A percentile compares a stretch with the other conserved stretches of the same genome.
Evolutionary conservation across 1,140 invertebrate genomes (phyloP).

Genomic region (Acyrthosiphon pisum): DNA sequence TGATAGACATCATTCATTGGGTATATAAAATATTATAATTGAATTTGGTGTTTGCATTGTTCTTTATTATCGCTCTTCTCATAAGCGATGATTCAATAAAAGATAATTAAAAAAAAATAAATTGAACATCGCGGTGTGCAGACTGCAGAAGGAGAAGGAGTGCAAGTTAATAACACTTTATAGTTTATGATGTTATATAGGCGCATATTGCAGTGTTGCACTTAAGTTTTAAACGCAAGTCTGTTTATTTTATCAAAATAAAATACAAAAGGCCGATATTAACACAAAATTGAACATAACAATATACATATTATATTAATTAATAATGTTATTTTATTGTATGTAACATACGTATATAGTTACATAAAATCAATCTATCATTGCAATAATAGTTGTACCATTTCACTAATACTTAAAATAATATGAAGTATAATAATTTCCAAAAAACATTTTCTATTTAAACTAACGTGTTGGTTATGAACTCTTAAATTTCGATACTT

Average conservation of each 20-base stretch:
- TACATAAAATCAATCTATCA: neutral
- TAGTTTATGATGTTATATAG: neutral
- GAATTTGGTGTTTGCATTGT: slow-evolving; percentile 13
- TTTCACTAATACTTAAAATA: neutral
- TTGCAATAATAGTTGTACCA: neutral
- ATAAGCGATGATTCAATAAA: neutral
- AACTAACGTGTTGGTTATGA: neutral
- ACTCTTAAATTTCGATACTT: neutral
- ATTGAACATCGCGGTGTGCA: neutral
- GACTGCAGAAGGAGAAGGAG: neutral
- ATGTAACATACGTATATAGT: neutral
- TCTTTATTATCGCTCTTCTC: neutral
- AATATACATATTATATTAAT: neutral
- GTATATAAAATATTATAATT: slow-evolving; percentile 16
- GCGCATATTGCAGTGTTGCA: neutral
- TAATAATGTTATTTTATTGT: neutral
- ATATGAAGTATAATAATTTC: neutral
- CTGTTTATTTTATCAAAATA: neutral
- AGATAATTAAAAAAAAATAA: neutral
- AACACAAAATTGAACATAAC: neutral
- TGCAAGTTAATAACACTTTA: neutral
- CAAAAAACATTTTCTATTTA: neutral
- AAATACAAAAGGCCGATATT: neutral
- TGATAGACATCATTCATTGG: neutral
- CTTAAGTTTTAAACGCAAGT: neutral